Evolutionary conservation across 2,888 invertebrate genomes (phyloP), one percentile per base, ranked within the genome.

Genomic region (Anodontia alba): DNA sequence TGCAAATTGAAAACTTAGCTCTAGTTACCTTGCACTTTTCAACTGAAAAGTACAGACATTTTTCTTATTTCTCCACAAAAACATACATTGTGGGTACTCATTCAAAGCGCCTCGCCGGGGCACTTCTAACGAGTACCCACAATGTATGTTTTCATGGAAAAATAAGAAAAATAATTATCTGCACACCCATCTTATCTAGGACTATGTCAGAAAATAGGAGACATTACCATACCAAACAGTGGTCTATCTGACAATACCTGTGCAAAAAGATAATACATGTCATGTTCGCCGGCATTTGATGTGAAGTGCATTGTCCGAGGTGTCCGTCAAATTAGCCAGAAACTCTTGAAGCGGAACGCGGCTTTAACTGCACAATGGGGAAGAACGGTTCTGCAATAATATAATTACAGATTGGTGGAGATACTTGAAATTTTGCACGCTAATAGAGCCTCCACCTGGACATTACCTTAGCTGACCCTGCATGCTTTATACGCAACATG

Each of bases 381-480:
- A 29, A 17, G 62, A 62, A 62, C 62, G 17, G 62, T 33, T 33
- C 33, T 62, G 62, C 62, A 62, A 62, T 62, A 33, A 62, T 17
- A 62, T 62, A 62, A 62, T 62, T 62, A 62, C n/a, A 62, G 62
- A 62, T 33, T 62, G 62, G 33, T 3, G 17, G 62, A 62, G 62
- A 62, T 62, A 62, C 62, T 62, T 62, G 62, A 62, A 62, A 62
- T 33, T 62, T 62, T 62, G 62, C 62, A 62, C 62, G 62, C 62
- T 62, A 62, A 62, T 62, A 20, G 33, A 62, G 62, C 33, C 23
- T 62, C 26, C 62, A 62, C 62, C 62, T 62, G 62, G 62, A 31
- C 62, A 20, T 62, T 33, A 33, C 62, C 62, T 62, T 33, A 33
- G 33, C 5, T 62, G 62, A 62, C 62, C 62, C 20, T 62, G 62